phyloP scores from a whole-genome alignment of 2,888 invertebrate species.

The Lissonota sp. region DNA sequence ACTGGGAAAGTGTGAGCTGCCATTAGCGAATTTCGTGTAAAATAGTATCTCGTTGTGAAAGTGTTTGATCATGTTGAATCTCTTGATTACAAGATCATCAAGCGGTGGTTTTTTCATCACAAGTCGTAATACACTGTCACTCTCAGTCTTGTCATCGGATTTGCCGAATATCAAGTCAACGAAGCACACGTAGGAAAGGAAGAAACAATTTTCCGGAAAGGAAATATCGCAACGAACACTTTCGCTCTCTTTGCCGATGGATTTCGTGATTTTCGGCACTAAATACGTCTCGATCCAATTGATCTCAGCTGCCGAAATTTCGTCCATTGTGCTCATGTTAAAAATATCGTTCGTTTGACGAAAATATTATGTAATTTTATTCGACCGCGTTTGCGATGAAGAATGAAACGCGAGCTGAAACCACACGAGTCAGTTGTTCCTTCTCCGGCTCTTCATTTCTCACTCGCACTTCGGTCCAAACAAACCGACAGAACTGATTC shows the following conservation, averaged over 20 bases:
- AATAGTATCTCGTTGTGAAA: slow-evolving; percentile 80
- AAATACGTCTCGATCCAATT: slow-evolving; percentile 62
- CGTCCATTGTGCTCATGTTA: slow-evolving; percentile 14
- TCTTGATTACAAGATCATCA: accelerated
- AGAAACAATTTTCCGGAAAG: slow-evolving; percentile 64
- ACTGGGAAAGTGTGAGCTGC: slow-evolving; percentile 56
- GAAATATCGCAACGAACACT: slow-evolving; percentile 62
- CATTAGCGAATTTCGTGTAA: slow-evolving; percentile 68
- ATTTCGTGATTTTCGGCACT: slow-evolving; percentile 54
- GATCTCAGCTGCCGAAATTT: slow-evolving; percentile 4
- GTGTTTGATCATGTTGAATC: slow-evolving; percentile 24
- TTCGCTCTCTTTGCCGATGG: slow-evolving; percentile 48
- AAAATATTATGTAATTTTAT: too few species aligned
- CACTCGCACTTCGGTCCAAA: neutral
- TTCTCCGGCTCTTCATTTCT: neutral
- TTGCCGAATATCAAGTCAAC: slow-evolving; percentile 61
- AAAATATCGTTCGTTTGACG: too few species aligned
- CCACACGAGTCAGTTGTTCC: neutral
- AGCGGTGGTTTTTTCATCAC: slow-evolving; percentile 68
- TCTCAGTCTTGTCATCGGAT: neutral
- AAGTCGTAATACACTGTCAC: slow-evolving; percentile 38
- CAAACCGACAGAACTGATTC: neutral
- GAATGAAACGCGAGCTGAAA: neutral
- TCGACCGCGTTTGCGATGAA: too few species aligned
- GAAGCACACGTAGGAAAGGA: slow-evolving; percentile 67